phyloP scores from a whole-genome alignment of 2,797 vertebrate genomes.

The Cryptoblepharus egeriae region DNA sequence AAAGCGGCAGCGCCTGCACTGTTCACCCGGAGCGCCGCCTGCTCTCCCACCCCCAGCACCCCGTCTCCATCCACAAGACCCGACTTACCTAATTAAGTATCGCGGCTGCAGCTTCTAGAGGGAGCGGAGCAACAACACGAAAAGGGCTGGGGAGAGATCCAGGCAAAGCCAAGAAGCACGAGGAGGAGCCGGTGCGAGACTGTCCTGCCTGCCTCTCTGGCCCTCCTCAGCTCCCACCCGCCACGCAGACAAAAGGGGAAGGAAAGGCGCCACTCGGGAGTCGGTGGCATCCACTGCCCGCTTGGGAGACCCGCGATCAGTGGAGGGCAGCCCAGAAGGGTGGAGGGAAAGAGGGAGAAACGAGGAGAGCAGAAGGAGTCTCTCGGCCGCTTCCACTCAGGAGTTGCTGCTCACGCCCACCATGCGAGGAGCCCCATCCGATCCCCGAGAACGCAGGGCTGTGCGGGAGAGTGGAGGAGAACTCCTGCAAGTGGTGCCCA shows the following conservation, averaged over 20 bases:
- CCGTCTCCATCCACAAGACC: too few relatives aligned
- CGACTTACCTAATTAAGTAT: constrained; percentile 64
- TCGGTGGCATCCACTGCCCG: constrained; percentile 20
- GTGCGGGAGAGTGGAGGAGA: not conserved
- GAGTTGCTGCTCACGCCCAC: constrained; percentile 25
- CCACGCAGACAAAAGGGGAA: constrained; percentile 25
- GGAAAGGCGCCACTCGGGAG: not conserved
- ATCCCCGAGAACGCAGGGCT: not conserved
- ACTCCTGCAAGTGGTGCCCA: not conserved
- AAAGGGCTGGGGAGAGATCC: constrained; percentile 28
- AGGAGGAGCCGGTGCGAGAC: constrained; percentile 17
- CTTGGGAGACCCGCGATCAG: too few relatives aligned
- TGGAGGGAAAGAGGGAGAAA: not conserved
- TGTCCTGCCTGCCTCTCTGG: constrained; percentile 26
- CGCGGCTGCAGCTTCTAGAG: constrained; percentile 54
- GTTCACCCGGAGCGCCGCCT: too few relatives aligned
- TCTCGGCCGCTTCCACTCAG: constrained; percentile 16
- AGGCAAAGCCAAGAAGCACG: constrained; percentile 46
- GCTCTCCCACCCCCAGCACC: too few relatives aligned
- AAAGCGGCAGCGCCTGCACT: too few relatives aligned
- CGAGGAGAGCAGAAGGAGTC: not conserved
- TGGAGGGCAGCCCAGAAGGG: not conserved
- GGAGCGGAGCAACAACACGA: constrained; percentile 33
- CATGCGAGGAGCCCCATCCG: constrained; percentile 21
- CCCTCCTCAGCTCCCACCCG: constrained; percentile 23